These are phyloP conservation scores for Melinopterus prodromus DNA, from an alignment of 2,888 invertebrate species.

Conservation along the genomic window DNA sequence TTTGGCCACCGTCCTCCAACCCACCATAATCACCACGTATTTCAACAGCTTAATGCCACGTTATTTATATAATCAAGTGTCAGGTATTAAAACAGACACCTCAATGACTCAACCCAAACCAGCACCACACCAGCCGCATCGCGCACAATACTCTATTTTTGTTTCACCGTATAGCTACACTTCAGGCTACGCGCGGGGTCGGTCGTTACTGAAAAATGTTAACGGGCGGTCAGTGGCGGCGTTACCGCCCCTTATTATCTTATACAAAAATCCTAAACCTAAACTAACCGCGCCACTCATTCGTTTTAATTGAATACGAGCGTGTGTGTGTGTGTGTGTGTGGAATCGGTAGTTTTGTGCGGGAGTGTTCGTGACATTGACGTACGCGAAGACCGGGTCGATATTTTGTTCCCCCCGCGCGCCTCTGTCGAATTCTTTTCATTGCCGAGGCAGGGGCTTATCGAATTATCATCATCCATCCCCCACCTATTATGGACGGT, in stretches of 20 bases:
- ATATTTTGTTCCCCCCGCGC: conserved; percentile 4
- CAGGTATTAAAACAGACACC: conserved; percentile 53
- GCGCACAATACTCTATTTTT: conserved; percentile 44
- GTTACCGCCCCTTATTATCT: conserved; percentile 54
- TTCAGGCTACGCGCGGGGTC: conserved; percentile 41
- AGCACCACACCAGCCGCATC: conserved; percentile 34
- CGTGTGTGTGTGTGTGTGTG: not conserved
- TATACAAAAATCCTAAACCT: conserved; percentile 25
- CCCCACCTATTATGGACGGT: not conserved
- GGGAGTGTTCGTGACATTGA: conserved; percentile 4
- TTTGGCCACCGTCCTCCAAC: conserved; percentile 38
- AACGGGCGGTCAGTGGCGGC: conserved; percentile 46
- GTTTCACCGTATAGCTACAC: conserved; percentile 43
- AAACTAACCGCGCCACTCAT: conserved; percentile 45
- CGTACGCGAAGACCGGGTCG: not conserved
- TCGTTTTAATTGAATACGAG: conserved; percentile 46
- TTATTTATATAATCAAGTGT: conserved; percentile 55
- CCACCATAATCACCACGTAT: conserved; percentile 41
- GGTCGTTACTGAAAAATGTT: conserved; percentile 54
- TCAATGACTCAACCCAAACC: conserved; percentile 47
- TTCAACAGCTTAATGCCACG: conserved; percentile 51
- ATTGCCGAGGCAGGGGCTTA: not conserved
- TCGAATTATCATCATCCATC: not conserved
- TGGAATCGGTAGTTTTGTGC: not conserved
- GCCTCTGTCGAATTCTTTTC: not conserved